These are phyloP conservation scores for Charaxes varanes DNA, from an alignment of 1,140 invertebrate genomes.

Conservation along the genomic window DNA sequence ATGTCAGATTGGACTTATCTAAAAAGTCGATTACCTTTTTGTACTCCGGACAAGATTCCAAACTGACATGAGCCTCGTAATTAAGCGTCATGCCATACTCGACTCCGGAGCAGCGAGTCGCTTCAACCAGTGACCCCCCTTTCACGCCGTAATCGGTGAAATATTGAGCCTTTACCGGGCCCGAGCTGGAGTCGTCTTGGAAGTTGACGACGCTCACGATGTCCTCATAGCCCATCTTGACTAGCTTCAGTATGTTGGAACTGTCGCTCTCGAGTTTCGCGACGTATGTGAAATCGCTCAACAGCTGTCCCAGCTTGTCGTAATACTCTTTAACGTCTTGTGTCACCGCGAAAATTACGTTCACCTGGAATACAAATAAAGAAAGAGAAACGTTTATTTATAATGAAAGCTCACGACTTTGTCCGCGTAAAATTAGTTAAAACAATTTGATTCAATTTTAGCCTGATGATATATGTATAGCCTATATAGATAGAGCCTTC, in stretches of 20 bases:
- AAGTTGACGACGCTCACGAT: slow-evolving; percentile 76
- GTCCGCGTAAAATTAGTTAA: too few relatives aligned
- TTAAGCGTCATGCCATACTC: slow-evolving; percentile 73
- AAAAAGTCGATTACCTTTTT: slow-evolving; percentile 35
- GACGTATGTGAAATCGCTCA: slow-evolving; percentile 75
- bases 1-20: slow-evolving; percentile 1
- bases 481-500: too few relatives aligned
- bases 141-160: slow-evolving; percentile 74
- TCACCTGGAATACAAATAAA: slow-evolving; percentile 74
- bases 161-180: slow-evolving; percentile 72
- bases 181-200: slow-evolving; percentile 65
- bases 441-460: too few relatives aligned
- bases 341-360: slow-evolving; percentile 78
- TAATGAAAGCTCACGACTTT: too few relatives aligned
- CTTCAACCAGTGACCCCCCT: slow-evolving; percentile 55
- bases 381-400: too few relatives aligned
- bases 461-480: too few relatives aligned
- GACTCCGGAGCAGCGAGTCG: slow-evolving; percentile 73
- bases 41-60: slow-evolving; percentile 68
- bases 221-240: slow-evolving; percentile 76
- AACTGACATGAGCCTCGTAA: slow-evolving; percentile 75
- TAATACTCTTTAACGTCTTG: slow-evolving; percentile 73
- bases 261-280: slow-evolving; percentile 75
- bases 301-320: slow-evolving; percentile 65
- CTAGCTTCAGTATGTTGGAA: slow-evolving; percentile 77